These are phyloP conservation scores for Tridacna gigas DNA, from an alignment of 2,888 invertebrate genomes.

Conservation along the genomic window DNA sequence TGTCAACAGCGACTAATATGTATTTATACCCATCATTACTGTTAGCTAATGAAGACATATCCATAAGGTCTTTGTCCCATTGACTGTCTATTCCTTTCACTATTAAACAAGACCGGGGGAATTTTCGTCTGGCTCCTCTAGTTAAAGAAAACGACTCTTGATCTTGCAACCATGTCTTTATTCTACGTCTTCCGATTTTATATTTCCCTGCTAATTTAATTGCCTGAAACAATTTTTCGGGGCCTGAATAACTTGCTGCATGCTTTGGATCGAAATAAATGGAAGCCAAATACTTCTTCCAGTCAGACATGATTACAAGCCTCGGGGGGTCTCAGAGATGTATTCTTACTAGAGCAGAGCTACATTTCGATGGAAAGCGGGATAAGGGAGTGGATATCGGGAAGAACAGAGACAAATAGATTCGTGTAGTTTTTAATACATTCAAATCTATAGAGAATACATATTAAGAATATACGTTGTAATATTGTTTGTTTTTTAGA, in stretches of 20 bases:
- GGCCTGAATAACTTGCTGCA: constrained; percentile 18
- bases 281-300: too few species aligned
- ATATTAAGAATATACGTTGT: too few species aligned
- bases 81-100: constrained; percentile 49
- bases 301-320: constrained; percentile 11
- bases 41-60: constrained; percentile 29
- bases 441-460: too few species aligned
- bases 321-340: too few species aligned
- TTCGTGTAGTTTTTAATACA: too few species aligned
- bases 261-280: constrained; percentile 21
- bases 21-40: constrained; percentile 41
- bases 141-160: constrained; percentile 53
- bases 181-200: constrained; percentile 38
- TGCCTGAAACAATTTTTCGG: constrained; percentile 11
- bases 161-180: constrained; percentile 51
- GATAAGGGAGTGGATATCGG: too few species aligned
- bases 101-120: constrained; percentile 20
- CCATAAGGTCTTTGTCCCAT: constrained; percentile 49
- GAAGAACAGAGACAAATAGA: too few species aligned
- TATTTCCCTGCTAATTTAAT: too few species aligned
- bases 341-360: too few species aligned
- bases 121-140: constrained; percentile 30
- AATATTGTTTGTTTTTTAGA: too few species aligned
- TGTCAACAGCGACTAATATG: constrained; percentile 36
- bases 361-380: too few species aligned